A percentile compares a stretch with the other conserved stretches of the same genome.
Conservation (phyloP, 2,113 vertebrate species). For the Prionailurus bengalensis region DNA sequence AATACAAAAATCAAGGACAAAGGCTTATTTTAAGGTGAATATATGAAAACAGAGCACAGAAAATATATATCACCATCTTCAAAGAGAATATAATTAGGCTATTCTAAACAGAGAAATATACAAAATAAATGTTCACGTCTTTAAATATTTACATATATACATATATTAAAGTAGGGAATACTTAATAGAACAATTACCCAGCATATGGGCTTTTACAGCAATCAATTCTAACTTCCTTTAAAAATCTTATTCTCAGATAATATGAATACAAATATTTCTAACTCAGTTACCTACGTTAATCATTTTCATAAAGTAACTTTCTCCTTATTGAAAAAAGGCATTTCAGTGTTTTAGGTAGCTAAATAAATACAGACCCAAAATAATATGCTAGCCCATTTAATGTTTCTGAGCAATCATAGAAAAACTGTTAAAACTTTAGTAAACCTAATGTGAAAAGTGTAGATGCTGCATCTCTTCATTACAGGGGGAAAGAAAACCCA, state of each 20-base stretch:
- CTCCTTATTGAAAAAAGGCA: background rate
- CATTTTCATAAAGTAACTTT: constrained; percentile 39
- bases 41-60: background rate
- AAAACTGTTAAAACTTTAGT: background rate
- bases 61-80: background rate
- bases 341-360: constrained; percentile 15
- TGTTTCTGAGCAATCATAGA: background rate
- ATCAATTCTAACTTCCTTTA: constrained; percentile 42
- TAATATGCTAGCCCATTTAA: background rate
- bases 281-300: background rate
- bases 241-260: constrained; percentile 20
- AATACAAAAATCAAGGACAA: background rate
- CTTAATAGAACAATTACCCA: background rate
- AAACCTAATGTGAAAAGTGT: background rate
- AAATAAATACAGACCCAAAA: constrained; percentile 19
- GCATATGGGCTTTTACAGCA: background rate
- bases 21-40: background rate
- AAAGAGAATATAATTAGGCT: background rate
- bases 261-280: constrained; percentile 31
- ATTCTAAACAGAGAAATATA: constrained; percentile 1
- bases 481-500: background rate
- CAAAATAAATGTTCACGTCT: background rate
- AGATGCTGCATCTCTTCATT: background rate
- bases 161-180: constrained; percentile 15
- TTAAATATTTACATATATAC: background rate